These are phyloP conservation scores for Eupeodes latifasciatus DNA, from an alignment of 2,888 invertebrate species.

Conservation along the genomic window DNA sequence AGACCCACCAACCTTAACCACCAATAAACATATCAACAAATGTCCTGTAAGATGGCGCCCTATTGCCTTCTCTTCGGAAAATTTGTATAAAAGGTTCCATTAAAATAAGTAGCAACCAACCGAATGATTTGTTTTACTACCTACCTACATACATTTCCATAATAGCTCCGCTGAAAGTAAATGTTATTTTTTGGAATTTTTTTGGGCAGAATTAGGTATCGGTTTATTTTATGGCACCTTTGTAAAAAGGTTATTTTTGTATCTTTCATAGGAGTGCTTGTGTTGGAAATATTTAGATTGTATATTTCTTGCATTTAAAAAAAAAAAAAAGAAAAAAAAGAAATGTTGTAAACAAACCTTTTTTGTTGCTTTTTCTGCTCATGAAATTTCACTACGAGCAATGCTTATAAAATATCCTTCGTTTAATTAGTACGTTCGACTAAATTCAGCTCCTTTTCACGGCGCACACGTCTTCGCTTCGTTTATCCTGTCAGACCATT, in stretches of 20 bases:
- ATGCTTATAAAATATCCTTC: slow-evolving; percentile 55
- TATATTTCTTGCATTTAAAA: not conserved
- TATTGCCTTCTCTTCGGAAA: not conserved
- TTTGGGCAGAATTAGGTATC: not conserved
- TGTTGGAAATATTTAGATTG: not conserved
- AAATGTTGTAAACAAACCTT: slow-evolving; percentile 67
- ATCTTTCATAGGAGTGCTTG: no score
- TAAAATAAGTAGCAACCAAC: slow-evolving; percentile 62
- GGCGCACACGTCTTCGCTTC: slow-evolving; percentile 15
- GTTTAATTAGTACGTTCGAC: slow-evolving; percentile 37
- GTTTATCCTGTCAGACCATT: slow-evolving; percentile 27
- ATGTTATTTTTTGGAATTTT: not conserved
- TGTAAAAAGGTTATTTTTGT: not conserved
- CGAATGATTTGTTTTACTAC: slow-evolving; percentile 52
- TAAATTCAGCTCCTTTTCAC: slow-evolving; percentile 18
- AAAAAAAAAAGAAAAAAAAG: not conserved
- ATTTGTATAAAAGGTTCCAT: slow-evolving; percentile 50
- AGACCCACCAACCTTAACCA: not conserved
- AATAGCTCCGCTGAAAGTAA: not conserved
- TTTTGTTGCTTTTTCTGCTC: slow-evolving; percentile 50
- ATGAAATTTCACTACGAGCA: not conserved
- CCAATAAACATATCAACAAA: slow-evolving; percentile 33
- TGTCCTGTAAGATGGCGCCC: slow-evolving; percentile 1
- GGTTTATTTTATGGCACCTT: slow-evolving; percentile 3
- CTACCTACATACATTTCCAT: slow-evolving; percentile 2